phyloP scores from a whole-genome alignment of 1,140 invertebrate species.

The Drosophila sturtevanti region DNA sequence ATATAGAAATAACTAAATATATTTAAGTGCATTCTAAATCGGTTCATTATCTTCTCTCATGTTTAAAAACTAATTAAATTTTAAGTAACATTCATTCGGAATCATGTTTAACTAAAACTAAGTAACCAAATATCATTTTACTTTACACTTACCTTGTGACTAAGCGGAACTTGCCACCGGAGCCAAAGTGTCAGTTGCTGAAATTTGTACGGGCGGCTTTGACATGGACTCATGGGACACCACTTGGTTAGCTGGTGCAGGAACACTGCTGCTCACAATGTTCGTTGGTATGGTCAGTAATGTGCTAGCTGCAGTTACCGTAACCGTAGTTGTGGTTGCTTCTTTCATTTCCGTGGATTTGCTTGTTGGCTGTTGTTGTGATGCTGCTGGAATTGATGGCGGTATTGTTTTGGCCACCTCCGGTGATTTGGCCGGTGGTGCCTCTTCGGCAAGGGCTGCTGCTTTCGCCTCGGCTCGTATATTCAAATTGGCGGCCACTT shows the following conservation, averaged over 20 bases:
- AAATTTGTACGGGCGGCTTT: constrained; percentile 71
- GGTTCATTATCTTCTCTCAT: background rate
- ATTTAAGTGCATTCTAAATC: no score
- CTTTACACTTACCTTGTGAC: constrained; percentile 69
- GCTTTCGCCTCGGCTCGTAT: constrained; percentile 77
- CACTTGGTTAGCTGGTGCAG: constrained; percentile 14
- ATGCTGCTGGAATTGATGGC: constrained; percentile 39
- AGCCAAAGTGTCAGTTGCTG: constrained; percentile 66
- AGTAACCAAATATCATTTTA: background rate
- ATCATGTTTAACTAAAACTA: background rate
- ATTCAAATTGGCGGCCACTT: constrained; percentile 80
- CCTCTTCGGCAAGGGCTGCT: constrained; percentile 65
- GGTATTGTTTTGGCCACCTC: constrained; percentile 40
- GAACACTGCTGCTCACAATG: background rate
- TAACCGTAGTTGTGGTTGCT: constrained; percentile 30
- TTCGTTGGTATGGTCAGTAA: constrained; percentile 30
- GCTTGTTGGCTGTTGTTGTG: constrained; percentile 19
- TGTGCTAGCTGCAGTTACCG: constrained; percentile 44
- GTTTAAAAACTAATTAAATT: no score
- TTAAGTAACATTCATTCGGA: background rate
- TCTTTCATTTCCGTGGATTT: constrained; percentile 43
- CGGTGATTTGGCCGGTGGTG: constrained; percentile 49
- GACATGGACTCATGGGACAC: constrained; percentile 22
- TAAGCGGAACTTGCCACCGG: constrained; percentile 77
- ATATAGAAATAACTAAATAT: no score